A percentile compares a stretch with the other conserved stretches of the same genome.
phyloP scores from a whole-genome alignment of 23 tunicate species.

The Phallusia fumigata region DNA sequence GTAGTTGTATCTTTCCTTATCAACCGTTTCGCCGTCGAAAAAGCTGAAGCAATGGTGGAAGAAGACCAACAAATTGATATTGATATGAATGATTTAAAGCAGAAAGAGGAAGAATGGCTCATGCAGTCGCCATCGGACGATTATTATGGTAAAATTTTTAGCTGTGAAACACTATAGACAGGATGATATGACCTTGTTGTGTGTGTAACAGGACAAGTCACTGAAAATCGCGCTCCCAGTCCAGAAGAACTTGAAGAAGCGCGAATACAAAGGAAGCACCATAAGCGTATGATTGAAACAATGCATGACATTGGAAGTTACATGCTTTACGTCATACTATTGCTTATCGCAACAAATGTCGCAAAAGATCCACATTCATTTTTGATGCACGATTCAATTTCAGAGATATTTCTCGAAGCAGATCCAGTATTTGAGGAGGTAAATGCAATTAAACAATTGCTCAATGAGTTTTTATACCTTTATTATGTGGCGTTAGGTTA shows the following conservation, averaged over 20 bases:
- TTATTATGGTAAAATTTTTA: slow-evolving; percentile 12
- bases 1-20: slow-evolving; percentile 54
- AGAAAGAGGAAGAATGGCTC: slow-evolving; percentile 55
- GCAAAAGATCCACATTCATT: slow-evolving; percentile 54
- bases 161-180: not conserved
- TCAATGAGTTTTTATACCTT: not conserved
- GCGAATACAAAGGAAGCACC: slow-evolving; percentile 30
- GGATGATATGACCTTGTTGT: not conserved
- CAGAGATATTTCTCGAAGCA: slow-evolving; percentile 51
- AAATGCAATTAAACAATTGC: not conserved
- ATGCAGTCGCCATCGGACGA: slow-evolving; percentile 40
- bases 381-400: slow-evolving; percentile 48
- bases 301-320: slow-evolving; percentile 59
- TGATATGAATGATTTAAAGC: slow-evolving; percentile 35
- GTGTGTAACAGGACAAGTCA: not conserved
- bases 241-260: slow-evolving; percentile 28
- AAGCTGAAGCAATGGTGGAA: slow-evolving; percentile 34
- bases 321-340: slow-evolving; percentile 50
- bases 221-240: not conserved
- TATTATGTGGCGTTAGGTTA: slow-evolving; percentile 31
- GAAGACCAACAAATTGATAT: slow-evolving; percentile 20
- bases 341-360: slow-evolving; percentile 63
- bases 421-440: slow-evolving; percentile 59
- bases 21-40: slow-evolving; percentile 45
- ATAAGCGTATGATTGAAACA: slow-evolving; percentile 67